phyloP scores from a whole-genome alignment of 2,113 vertebrate genomes.

The Peucedramus taeniatus region DNA sequence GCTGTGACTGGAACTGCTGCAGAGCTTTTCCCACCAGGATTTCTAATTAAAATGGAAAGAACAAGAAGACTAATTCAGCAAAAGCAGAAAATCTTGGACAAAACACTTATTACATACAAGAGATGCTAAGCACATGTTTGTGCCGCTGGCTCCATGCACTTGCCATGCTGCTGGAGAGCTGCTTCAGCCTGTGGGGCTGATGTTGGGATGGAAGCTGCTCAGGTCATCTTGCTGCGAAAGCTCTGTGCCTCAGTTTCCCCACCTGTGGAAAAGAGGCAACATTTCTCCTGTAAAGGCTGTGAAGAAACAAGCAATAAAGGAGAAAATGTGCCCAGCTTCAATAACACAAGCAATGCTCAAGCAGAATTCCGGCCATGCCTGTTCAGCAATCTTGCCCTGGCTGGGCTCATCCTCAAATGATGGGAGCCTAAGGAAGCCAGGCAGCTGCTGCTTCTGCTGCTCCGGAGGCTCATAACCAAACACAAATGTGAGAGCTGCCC shows the following conservation, averaged over 20 bases:
- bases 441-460: neutral
- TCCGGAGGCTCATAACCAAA: neutral
- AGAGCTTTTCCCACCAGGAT: neutral
- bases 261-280: neutral
- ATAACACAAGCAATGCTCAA: neutral
- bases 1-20: neutral
- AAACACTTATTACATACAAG: neutral
- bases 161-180: neutral
- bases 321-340: neutral
- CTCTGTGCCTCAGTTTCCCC: neutral
- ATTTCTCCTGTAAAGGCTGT: rapidly evolving
- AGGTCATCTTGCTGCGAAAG: neutral
- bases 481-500: neutral
- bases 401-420: neutral
- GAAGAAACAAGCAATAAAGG: neutral
- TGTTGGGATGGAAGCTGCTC: neutral
- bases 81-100: neutral
- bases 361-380: neutral
- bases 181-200: neutral
- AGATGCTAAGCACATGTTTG: neutral
- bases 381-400: neutral
- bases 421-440: rapidly evolving
- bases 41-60: neutral
- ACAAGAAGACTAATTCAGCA: neutral
- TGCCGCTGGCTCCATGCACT: rapidly evolving